These are phyloP conservation scores for Theristicus caerulescens DNA, from an alignment of 2,113 vertebrate genomes.

Conservation along the genomic window DNA sequence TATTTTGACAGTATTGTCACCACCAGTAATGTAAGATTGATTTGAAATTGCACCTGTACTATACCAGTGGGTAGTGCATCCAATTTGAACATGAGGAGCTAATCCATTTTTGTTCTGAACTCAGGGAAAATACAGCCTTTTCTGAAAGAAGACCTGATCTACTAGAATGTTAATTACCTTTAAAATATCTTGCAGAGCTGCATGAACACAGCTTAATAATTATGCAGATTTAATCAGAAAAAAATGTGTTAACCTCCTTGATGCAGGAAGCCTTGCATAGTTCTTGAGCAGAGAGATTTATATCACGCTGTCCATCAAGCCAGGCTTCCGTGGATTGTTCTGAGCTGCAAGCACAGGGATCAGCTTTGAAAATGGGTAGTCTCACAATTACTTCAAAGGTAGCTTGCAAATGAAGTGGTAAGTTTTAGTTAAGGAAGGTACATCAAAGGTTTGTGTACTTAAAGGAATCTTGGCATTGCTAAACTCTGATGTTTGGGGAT, in stretches of 20 bases:
- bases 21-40: neutral
- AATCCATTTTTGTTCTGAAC: neutral
- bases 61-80: neutral
- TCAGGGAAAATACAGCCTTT: neutral
- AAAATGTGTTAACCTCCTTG: neutral
- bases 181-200: neutral
- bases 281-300: neutral
- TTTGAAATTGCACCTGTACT: neutral
- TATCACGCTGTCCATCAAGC: neutral
- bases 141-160: neutral
- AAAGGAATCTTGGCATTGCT: neutral
- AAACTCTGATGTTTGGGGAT: neutral
- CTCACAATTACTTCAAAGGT: neutral
- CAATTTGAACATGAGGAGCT: neutral
- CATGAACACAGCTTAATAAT: neutral
- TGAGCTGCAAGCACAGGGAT: neutral
- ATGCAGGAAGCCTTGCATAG: neutral
- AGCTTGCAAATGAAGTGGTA: neutral
- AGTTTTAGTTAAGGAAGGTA: neutral
- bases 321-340: neutral
- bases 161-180: neutral
- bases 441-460: neutral
- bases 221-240: slow-evolving; percentile 9
- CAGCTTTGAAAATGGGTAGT: neutral
- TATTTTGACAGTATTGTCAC: neutral